phyloP scores from a whole-genome alignment of 2,113 vertebrate genomes.

The Triplophysa rosa region DNA sequence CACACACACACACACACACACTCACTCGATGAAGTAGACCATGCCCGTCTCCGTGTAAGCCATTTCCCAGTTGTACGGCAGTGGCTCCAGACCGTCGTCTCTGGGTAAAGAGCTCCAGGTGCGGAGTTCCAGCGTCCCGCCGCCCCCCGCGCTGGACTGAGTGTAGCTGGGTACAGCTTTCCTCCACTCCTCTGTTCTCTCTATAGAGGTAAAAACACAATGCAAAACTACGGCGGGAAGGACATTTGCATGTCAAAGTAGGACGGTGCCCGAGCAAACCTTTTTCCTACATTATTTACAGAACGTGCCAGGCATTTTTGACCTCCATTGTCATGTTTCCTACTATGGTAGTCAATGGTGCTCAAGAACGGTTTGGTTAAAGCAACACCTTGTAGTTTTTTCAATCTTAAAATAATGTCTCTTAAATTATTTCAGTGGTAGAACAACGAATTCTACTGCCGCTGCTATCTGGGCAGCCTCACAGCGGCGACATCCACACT shows the following conservation, averaged over 20 bases:
- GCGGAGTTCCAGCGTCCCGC: slow-evolving; percentile 85
- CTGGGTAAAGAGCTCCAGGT: slow-evolving; percentile 82
- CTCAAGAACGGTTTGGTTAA: no score
- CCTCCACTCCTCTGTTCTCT: slow-evolving; percentile 75
- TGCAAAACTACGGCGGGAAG: slow-evolving; percentile 22
- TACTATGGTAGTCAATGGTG: no score
- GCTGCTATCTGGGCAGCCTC: no score
- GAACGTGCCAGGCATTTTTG: background rate
- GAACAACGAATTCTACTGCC: no score
- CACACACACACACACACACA: slow-evolving; percentile 77
- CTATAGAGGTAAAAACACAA: slow-evolving; percentile 36
- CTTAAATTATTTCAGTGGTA: no score
- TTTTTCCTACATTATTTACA: background rate
- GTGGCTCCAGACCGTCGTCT: slow-evolving; percentile 88
- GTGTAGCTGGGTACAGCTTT: slow-evolving; percentile 93
- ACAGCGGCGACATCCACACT: no score
- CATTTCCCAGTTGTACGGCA: slow-evolving; percentile 98
- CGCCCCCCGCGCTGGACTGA: slow-evolving; percentile 78
- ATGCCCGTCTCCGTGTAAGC: slow-evolving; percentile 96
- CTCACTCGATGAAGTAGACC: slow-evolving; percentile 99
- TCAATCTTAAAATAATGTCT: no score
- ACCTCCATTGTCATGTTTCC: no score
- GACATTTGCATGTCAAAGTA: slow-evolving; percentile 41
- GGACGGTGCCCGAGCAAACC: background rate
- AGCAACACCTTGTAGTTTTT: no score